Percentiles rank a stretch among this genome's conserved stretches.
phyloP scores from a whole-genome alignment of 2,797 vertebrate species.

The Pseudochromis fuscus region DNA sequence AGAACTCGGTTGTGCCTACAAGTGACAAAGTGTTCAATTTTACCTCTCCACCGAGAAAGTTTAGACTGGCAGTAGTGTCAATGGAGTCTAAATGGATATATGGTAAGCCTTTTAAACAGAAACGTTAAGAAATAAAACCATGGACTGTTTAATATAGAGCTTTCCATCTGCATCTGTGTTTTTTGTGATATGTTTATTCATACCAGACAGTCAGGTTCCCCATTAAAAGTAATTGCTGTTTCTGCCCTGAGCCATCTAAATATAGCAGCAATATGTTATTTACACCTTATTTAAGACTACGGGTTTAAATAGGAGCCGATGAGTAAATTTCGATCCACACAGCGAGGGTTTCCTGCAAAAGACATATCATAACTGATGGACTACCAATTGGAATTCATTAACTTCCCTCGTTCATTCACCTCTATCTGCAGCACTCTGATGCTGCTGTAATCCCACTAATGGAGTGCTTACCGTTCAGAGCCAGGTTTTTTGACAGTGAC shows the following conservation, averaged over 20 bases:
- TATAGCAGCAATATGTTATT: conserved; percentile 17
- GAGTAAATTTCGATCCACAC: conserved; percentile 8
- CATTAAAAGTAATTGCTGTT: conserved; percentile 16
- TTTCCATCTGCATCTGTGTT: not conserved
- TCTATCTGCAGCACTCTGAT: conserved; percentile 54
- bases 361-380: conserved; percentile 52
- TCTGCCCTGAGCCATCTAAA: conserved; percentile 14
- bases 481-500: conserved; percentile 73
- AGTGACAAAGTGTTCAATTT: too few species aligned
- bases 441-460: conserved; percentile 81
- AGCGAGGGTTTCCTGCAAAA: conserved; percentile 36
- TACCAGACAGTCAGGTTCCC: conserved; percentile 6
- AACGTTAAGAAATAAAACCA: not conserved
- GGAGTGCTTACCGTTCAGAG: conserved; percentile 67
- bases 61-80: too few species aligned
- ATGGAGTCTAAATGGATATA: too few species aligned
- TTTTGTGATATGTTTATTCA: not conserved
- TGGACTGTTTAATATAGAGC: not conserved
- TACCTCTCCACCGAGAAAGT: too few species aligned
- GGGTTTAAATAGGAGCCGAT: conserved; percentile 8
- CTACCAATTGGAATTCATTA: conserved; percentile 60
- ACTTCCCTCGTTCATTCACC: conserved; percentile 39
- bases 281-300: not conserved
- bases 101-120: too few species aligned
- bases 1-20: too few species aligned